A percentile compares a stretch with the other conserved stretches of the same genome.
Conservation (phyloP, 2,797 vertebrate genomes). For the Sebastes cheni region DNA sequence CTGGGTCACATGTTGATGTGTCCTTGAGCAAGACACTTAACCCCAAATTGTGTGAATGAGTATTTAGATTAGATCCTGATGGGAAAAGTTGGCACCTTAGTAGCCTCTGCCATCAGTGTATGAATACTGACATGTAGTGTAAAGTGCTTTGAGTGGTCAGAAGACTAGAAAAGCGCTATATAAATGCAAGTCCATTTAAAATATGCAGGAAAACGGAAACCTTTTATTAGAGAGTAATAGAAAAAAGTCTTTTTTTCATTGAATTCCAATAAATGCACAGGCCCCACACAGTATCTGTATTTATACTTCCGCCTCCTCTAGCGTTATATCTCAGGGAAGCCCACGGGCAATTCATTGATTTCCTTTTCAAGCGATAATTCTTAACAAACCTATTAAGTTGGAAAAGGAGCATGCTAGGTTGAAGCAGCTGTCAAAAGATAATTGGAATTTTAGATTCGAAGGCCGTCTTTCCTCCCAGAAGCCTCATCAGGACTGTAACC, state of each 20-base stretch:
- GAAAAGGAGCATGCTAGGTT: not conserved
- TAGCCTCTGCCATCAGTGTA: no score
- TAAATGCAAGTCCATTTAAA: no score
- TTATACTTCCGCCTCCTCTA: not conserved
- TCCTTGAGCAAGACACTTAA: no score
- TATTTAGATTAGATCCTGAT: no score
- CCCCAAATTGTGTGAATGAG: no score
- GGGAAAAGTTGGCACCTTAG: no score
- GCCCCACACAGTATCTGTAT: not conserved
- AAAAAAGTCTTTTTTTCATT: not conserved
- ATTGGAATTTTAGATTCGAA: constrained; percentile 40
- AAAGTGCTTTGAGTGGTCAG: no score
- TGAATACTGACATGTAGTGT: no score
- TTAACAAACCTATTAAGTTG: not conserved
- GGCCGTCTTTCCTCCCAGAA: not conserved
- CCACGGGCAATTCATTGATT: constrained; percentile 1
- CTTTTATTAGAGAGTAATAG: not conserved
- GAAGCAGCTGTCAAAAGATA: constrained; percentile 21
- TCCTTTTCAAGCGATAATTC: not conserved
- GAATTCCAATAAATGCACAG: not conserved
- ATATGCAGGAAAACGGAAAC: not conserved
- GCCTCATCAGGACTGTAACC: constrained; percentile 2
- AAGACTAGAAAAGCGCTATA: no score
- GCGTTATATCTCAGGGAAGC: not conserved
- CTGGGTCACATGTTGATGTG: no score